These are phyloP conservation scores for Platichthys stellatus DNA, from an alignment of 2,113 vertebrate species.

Conservation along the genomic window DNA sequence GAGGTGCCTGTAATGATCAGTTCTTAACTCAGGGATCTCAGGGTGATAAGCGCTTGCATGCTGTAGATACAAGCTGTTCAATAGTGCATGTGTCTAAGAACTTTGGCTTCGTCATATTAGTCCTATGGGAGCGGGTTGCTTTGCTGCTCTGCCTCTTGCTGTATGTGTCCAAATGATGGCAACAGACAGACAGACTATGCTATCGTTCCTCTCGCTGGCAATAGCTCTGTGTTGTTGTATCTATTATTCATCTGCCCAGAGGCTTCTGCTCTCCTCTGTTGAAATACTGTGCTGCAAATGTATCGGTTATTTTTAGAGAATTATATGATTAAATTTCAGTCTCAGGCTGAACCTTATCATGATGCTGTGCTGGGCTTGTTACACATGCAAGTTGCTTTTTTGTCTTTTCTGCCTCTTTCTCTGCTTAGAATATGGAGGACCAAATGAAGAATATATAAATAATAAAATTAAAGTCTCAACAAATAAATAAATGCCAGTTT, in stretches of 20 bases:
- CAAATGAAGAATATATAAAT: not conserved
- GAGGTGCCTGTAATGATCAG: constrained; percentile 5
- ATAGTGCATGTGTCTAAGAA: constrained; percentile 34
- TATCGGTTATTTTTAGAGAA: constrained; percentile 45
- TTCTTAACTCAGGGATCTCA: not conserved
- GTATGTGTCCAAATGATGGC: constrained; percentile 28
- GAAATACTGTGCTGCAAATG: constrained; percentile 13
- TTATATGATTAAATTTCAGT: constrained; percentile 24
- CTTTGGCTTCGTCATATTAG: constrained; percentile 28
- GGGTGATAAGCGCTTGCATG: constrained; percentile 38
- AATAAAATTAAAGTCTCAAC: not conserved
- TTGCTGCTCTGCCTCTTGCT: constrained; percentile 16
- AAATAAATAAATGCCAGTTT: not conserved
- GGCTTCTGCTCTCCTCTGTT: constrained; percentile 45
- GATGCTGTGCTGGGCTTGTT: constrained; percentile 6
- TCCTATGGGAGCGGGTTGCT: constrained; percentile 31
- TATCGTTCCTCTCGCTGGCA: constrained; percentile 33
- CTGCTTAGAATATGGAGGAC: constrained; percentile 23
- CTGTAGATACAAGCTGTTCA: constrained; percentile 20
- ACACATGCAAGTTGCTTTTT: not conserved
- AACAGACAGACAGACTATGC: constrained; percentile 32
- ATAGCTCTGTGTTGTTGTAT: constrained; percentile 47
- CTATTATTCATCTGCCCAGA: constrained; percentile 58
- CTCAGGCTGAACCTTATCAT: not conserved
- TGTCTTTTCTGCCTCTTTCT: constrained; percentile 6